Evolutionary conservation across 2,797 vertebrate genomes (phyloP).

Genomic region (Mionectes olivaceus): DNA sequence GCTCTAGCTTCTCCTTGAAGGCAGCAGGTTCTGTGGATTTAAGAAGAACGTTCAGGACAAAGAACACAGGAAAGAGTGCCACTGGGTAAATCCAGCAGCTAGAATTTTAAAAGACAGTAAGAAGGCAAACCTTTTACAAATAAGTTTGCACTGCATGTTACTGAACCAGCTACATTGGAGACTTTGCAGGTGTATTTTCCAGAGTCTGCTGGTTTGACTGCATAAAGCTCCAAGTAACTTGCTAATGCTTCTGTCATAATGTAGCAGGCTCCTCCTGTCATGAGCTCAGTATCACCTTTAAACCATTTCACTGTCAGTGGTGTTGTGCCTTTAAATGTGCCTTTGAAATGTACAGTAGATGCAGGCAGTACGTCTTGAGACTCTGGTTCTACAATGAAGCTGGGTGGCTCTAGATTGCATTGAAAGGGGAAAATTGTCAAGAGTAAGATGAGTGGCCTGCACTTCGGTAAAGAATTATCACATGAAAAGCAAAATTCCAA

Average conservation of each 20-base stretch:
- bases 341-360: conserved; percentile 87
- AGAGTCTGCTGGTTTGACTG: conserved; percentile 90
- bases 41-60: conserved; percentile 70
- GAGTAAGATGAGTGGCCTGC: conserved; percentile 21
- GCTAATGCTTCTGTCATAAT: conserved; percentile 92
- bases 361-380: conserved; percentile 91
- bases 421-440: conserved; percentile 67
- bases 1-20: conserved; percentile 91
- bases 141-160: conserved; percentile 86
- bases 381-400: conserved; percentile 87
- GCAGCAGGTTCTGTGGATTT: conserved; percentile 83
- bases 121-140: conserved; percentile 95
- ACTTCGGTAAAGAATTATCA: background rate
- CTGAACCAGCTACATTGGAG: conserved; percentile 91
- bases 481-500: background rate
- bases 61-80: conserved; percentile 32
- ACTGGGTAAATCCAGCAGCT: conserved; percentile 26
- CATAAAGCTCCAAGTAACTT: conserved; percentile 91
- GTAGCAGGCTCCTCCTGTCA: conserved; percentile 89
- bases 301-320: conserved; percentile 92
- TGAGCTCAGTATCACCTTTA: conserved; percentile 89
- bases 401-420: conserved; percentile 89
- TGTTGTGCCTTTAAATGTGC: conserved; percentile 89
- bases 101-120: conserved; percentile 57
- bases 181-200: conserved; percentile 93